Evolutionary conservation across 2,113 vertebrate genomes (phyloP).

Genomic region (Ptilonorhynchus violaceus): DNA sequence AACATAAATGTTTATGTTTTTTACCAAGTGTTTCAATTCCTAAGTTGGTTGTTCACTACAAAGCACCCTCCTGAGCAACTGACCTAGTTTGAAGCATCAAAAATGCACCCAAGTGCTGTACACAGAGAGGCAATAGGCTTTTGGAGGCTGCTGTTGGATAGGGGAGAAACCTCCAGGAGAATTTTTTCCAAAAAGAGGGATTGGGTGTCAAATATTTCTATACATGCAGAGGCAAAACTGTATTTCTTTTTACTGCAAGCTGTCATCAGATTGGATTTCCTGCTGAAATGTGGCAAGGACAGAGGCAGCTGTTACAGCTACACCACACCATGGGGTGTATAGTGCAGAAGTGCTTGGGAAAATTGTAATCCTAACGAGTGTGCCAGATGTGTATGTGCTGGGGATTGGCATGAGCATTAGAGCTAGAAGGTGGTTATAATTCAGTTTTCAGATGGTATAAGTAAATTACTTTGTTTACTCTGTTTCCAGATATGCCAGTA

Average conservation of each 20-base stretch:
- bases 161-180: not conserved
- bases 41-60: not conserved
- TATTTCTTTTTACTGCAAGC: not conserved
- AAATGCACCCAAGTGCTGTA: not conserved
- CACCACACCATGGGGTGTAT: accelerated
- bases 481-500: not conserved
- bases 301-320: not conserved
- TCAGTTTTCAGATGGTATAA: not conserved
- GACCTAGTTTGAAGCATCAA: conserved; percentile 53
- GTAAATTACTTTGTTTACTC: not conserved
- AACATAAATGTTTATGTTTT: not conserved
- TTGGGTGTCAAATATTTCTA: not conserved
- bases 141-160: not conserved
- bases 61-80: conserved; percentile 16
- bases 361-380: not conserved
- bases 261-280: not conserved
- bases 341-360: not conserved
- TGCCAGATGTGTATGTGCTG: not conserved
- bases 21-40: not conserved
- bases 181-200: not conserved
- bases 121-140: not conserved
- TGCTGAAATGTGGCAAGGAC: not conserved
- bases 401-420: not conserved
- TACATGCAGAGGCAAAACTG: not conserved
- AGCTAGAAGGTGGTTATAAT: not conserved